Evolutionary conservation across 1,140 invertebrate species (phyloP), one percentile per base, ranked within the genome.

Genomic region (Agraylea sexmaculata): DNA sequence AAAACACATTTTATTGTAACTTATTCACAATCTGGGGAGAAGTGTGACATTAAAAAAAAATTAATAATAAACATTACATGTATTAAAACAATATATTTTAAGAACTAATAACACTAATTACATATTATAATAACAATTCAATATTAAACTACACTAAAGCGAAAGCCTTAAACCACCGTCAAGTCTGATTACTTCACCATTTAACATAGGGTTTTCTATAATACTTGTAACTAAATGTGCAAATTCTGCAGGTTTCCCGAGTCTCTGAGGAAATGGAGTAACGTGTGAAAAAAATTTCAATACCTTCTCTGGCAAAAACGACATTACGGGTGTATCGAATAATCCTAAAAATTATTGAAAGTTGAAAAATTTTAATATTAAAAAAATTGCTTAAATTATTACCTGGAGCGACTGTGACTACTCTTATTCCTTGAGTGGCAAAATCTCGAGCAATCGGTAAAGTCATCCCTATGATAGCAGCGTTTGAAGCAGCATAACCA

Each of bases 371-470:
- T 7, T 8, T 27, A 27, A 27, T 27, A 8, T 27, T 8, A 27
- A 27, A 27, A 27, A n/a, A 27, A 27, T 7, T 27, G 7, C 23
- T 27, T 8, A 27, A 31, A 18, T 17, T 50, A 43, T 49, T 54
- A 83, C 83, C 83, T 51, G 91, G 89, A 23, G 91, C 90, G 56
- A 96, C 88, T 1, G 90, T 88, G 18, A 78, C 69, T 18, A 82
- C 70, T 52, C 86, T 69, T 20, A 96, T 87, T 19, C 84, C 80
- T 54, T 82, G 67, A 15, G 66, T 58, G 16, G 83, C 69, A 4
- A 98, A 66, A 64, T 98, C 94, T 47, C 94, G 74, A 4, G 94
- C 90, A 36, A 97, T 69, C 2, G 93, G 92, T 33, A 98, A 62
- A 1, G 94, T 97, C 89, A 98, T 94, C 16, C 80, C 78, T 11